Evolutionary conservation across 2,888 invertebrate genomes (phyloP).

Genomic region (Chymomyza procnemis): DNA sequence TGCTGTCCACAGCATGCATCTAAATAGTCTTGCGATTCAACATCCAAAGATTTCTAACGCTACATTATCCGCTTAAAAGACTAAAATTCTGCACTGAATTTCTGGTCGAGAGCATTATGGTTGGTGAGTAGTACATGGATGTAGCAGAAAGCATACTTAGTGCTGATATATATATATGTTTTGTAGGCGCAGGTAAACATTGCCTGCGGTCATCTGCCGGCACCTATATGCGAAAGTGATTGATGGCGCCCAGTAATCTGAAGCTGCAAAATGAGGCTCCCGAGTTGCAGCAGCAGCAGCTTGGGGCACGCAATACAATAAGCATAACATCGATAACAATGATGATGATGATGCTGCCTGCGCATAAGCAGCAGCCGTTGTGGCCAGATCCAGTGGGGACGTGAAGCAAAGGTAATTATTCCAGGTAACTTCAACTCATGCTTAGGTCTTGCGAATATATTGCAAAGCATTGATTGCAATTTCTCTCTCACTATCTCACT

Average conservation of each 20-base stretch:
- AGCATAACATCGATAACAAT: constrained; percentile 14
- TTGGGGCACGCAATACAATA: too few relatives aligned
- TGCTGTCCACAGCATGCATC: constrained; percentile 80
- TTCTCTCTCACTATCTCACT: too few relatives aligned
- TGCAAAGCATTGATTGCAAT: too few relatives aligned
- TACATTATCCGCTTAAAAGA: constrained; percentile 86
- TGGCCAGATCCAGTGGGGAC: too few relatives aligned
- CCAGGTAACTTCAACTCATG: too few relatives aligned
- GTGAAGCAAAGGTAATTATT: too few relatives aligned
- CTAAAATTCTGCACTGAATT: constrained; percentile 85
- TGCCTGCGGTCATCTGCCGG: constrained; percentile 83
- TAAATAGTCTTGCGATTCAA: constrained; percentile 88
- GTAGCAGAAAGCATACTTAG: constrained; percentile 31
- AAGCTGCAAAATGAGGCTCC: constrained; percentile 61
- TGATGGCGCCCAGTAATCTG: constrained; percentile 71
- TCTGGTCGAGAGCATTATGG: constrained; percentile 83
- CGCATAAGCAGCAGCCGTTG: too few relatives aligned
- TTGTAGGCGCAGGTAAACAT: constrained; percentile 79
- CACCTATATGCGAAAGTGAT: constrained; percentile 79
- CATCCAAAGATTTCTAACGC: constrained; percentile 86
- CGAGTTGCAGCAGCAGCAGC: constrained; percentile 19
- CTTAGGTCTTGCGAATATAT: too few relatives aligned
- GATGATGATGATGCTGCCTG: too few relatives aligned
- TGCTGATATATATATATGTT: constrained; percentile 39
- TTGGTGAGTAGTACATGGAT: constrained; percentile 77